Percentiles rank a stretch among this genome's conserved stretches.
Evolutionary conservation across 2,113 vertebrate genomes (phyloP).

Genomic region (Cebus imitator): DNA sequence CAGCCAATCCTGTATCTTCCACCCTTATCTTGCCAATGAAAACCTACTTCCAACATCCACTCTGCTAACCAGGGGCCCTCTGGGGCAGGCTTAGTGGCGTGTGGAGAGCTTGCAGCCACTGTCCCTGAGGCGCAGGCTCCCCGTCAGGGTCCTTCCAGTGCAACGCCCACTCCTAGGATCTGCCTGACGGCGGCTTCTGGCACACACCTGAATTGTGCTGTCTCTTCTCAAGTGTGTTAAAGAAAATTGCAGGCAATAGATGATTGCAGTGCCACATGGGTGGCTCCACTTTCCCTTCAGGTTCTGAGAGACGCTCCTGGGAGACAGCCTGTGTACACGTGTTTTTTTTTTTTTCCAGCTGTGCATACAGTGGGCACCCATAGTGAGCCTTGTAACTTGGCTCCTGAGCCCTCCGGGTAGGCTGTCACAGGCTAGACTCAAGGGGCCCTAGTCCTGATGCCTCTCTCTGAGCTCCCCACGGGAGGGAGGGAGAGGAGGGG

Average conservation of each 20-base stretch:
- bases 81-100: no score
- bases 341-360: neutral
- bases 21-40: neutral
- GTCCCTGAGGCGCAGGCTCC: neutral
- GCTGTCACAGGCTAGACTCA: neutral
- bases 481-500: neutral
- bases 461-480: neutral
- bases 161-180: neutral
- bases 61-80: neutral
- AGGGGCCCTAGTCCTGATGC: neutral
- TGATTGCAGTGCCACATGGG: neutral
- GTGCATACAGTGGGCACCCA: fast-evolving
- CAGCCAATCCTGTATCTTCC: neutral
- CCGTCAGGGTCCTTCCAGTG: neutral
- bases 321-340: neutral
- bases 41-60: neutral
- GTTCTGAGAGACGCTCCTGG: neutral
- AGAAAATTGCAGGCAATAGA: neutral
- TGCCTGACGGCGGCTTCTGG: neutral
- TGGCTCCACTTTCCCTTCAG: neutral
- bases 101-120: neutral
- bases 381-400: neutral
- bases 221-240: neutral
- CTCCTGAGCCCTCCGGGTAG: neutral
- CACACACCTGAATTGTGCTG: fast-evolving